Evolutionary conservation across 1,140 invertebrate genomes (phyloP), one percentile per base, ranked within the genome.

Genomic region (Cherax destructor): DNA sequence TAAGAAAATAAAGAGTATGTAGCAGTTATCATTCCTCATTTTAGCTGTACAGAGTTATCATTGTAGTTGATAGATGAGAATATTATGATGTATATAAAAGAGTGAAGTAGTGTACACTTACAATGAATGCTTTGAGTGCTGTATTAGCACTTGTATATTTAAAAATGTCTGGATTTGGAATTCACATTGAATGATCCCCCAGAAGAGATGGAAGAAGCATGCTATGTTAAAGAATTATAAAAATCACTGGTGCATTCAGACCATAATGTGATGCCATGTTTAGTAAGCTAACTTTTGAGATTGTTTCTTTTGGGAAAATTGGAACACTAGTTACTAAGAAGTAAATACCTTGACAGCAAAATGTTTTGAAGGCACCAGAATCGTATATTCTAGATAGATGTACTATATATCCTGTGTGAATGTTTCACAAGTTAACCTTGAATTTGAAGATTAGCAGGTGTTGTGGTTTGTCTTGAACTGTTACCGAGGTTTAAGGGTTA

Each of bases 151-250:
- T 30, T 74, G 21, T 11, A 9, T 30, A 30, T 30, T 74, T 74
- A 74, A 30, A 11, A 74, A 11, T 30, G 24, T 30, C 24, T 74
- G 69, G 69, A 6, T 74, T 74, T 74, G 69, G 69, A 74, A 74
- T 74, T 74, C 69, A 74, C 69, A 74, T 30, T 74, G 69, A 74
- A 30, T 74, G 24, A 74, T 41, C 69, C 61, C 61, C 61, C 61
- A 65, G 61, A 65, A 65, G 61, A 65, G 18, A 65, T 65, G 18
- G 11, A 65, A 65, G 13, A 13, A 65, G 21, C 21, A 65, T 16
- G 61, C 18, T 65, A 65, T 65, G 16, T 59, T 9, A 59, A 59
- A 18, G 61, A 65, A 18, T 21, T 65, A 65, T 65, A 13, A 16
- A 59, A 18, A 18, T 65, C 16, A 65, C 61, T 65, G 61, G 18